Evolutionary conservation across 1,140 invertebrate species (phyloP), one percentile per base, ranked within the genome.

Genomic region (Drosophila guanche): DNA sequence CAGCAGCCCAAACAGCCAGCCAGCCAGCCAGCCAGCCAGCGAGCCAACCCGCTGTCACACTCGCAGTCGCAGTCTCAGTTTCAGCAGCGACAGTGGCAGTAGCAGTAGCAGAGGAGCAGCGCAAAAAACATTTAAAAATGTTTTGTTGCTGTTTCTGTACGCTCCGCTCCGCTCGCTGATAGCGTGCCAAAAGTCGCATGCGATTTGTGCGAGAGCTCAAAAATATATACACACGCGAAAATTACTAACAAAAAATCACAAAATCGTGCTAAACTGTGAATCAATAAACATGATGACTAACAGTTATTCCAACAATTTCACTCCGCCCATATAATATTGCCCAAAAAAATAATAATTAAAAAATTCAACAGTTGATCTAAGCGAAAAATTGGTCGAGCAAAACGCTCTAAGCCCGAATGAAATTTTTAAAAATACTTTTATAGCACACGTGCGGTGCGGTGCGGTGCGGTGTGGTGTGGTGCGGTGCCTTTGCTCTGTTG

Each of bases 191-290:
- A 77, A 29, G 76, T 83, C 79, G 79, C 79, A 73, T 83, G 79
- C 79, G 69, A 84, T 81, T 70, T 58, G 42, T 42, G 41, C 12
- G 43, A 62, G 22, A n/a, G 12, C 29, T 43, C 4, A 33, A 63
- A 62, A 12, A 27, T 6, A 53, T 47, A 41, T 53, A 55, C 62
- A 56, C 5, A 53, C 33, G 59, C 25, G 54, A 71, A 63, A 66
- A 63, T 76, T 51, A 48, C 45, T 12, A 50, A 62, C 54, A 58
- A 76, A 71, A 67, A 63, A 57, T 76, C 54, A 86, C 83, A 67
- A 86, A 77, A 70, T 78, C 53, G 63, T 83, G 79, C 79, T 83
- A 83, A 83, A 78, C 51, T 62, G 55, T 61, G 68, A 83, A 63
- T 59, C 62, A 83, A 83, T 61, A 83, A 63, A 59, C 46, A 10